Conservation (phyloP, 2,888 invertebrate genomes). For the Tinea pellionella region DNA sequence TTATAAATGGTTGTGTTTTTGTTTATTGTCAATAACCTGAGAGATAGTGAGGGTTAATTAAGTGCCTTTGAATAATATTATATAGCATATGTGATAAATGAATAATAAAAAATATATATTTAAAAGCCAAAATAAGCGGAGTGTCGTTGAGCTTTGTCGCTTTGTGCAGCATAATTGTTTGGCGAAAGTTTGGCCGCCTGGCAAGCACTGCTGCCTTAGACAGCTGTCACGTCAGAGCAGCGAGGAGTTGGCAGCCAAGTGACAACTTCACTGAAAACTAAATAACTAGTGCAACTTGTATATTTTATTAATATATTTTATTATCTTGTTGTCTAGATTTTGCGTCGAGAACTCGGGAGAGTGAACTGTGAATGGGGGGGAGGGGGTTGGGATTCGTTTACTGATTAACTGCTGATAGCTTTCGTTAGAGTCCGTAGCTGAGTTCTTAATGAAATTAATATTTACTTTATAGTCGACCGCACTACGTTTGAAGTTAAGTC, state of each 20-base stretch:
- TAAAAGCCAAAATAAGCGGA: neutral
- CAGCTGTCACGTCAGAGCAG: slow-evolving; percentile 11
- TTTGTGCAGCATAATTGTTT: slow-evolving; percentile 9
- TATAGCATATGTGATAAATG: no score
- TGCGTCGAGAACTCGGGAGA: neutral
- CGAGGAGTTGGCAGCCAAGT: neutral
- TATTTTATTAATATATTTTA: neutral
- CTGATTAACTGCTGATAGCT: no score
- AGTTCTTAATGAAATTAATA: no score
- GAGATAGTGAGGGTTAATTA: no score
- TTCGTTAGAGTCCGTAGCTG: no score
- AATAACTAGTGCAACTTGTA: neutral
- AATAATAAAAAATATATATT: neutral
- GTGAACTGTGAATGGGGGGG: no score
- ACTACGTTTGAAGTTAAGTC: no score
- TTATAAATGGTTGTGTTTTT: no score
- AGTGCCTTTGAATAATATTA: no score
- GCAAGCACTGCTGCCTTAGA: slow-evolving; percentile 6
- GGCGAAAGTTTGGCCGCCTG: slow-evolving; percentile 1
- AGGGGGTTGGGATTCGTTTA: no score
- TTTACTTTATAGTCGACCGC: no score
- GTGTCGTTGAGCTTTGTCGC: slow-evolving; percentile 8
- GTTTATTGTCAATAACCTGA: no score
- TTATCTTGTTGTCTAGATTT: neutral
- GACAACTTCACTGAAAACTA: neutral